These are phyloP conservation scores for Falco punctatus DNA, from an alignment of 2,113 vertebrate species.

Conservation along the genomic window DNA sequence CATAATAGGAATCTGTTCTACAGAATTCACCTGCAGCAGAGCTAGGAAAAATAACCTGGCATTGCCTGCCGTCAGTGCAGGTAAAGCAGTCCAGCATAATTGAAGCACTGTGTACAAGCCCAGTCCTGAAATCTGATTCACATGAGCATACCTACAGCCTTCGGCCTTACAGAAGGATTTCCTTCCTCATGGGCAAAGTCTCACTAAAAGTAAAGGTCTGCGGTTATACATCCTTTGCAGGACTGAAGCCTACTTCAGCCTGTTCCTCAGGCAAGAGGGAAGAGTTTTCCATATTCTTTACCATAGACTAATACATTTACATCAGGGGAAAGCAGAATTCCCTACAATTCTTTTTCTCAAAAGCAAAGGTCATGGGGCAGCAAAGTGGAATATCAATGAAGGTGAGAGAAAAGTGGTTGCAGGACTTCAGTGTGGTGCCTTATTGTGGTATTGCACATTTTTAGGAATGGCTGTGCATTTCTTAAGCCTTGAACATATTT, in stretches of 20 bases:
- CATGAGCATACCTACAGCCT: not conserved
- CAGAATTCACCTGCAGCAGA: not conserved
- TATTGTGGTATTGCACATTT: not conserved
- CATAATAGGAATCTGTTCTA: not conserved
- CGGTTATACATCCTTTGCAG: not conserved
- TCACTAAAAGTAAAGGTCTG: not conserved
- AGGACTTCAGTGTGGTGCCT: not conserved
- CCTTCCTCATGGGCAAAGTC: not conserved
- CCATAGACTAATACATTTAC: not conserved
- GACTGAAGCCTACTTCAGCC: not conserved
- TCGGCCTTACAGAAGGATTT: not conserved
- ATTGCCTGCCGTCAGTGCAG: not conserved
- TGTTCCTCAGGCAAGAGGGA: not conserved
- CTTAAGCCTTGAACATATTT: not conserved
- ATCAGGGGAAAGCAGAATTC: not conserved
- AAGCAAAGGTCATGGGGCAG: not conserved
- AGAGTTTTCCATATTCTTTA: not conserved
- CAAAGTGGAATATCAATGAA: not conserved
- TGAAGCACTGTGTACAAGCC: constrained; percentile 7
- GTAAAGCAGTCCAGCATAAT: not conserved
- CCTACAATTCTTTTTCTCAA: not conserved
- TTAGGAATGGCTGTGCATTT: not conserved
- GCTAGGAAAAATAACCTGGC: not conserved
- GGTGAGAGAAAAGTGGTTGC: not conserved
- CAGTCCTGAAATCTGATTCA: constrained; percentile 28